These are phyloP conservation scores for Hippocampus barbouri DNA, from an alignment of 2,113 vertebrate species.

Conservation along the genomic window DNA sequence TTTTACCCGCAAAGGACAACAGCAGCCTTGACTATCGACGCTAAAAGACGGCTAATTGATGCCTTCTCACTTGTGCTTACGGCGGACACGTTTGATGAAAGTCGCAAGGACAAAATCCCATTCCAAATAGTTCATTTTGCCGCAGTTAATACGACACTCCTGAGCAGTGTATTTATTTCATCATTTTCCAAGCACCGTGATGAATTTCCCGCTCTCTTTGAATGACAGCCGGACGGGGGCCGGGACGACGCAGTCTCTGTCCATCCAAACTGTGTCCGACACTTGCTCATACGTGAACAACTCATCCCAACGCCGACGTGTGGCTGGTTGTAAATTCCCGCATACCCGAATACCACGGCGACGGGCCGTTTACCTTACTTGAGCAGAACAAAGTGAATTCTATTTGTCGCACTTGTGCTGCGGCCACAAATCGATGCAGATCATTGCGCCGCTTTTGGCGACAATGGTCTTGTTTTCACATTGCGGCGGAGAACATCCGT, in stretches of 20 bases:
- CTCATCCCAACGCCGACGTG: slow-evolving; percentile 24
- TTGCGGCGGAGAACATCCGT: slow-evolving; percentile 22
- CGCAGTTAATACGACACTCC: neutral
- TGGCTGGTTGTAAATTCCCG: slow-evolving; percentile 25
- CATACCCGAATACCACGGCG: slow-evolving; percentile 20
- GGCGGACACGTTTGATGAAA: neutral
- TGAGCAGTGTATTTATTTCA: neutral
- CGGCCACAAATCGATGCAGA: slow-evolving; percentile 28
- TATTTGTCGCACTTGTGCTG: slow-evolving; percentile 37
- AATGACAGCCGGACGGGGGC: slow-evolving; percentile 10
- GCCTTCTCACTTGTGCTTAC: neutral
- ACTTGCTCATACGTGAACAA: neutral
- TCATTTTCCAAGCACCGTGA: neutral
- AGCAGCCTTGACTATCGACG: neutral
- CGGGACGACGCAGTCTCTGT: slow-evolving; percentile 7
- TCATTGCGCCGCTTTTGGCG: slow-evolving; percentile 21
- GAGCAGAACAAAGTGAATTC: slow-evolving; percentile 39
- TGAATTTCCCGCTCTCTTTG: slow-evolving; percentile 10
- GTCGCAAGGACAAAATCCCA: neutral
- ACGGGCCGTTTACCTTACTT: slow-evolving; percentile 25
- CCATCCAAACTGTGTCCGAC: slow-evolving; percentile 10
- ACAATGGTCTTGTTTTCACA: slow-evolving; percentile 31
- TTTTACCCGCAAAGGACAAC: slow-evolving; percentile 12
- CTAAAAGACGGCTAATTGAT: neutral
- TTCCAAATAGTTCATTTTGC: neutral